Conservation (phyloP, 2,797 vertebrate species). For the Phoebastria nigripes region DNA sequence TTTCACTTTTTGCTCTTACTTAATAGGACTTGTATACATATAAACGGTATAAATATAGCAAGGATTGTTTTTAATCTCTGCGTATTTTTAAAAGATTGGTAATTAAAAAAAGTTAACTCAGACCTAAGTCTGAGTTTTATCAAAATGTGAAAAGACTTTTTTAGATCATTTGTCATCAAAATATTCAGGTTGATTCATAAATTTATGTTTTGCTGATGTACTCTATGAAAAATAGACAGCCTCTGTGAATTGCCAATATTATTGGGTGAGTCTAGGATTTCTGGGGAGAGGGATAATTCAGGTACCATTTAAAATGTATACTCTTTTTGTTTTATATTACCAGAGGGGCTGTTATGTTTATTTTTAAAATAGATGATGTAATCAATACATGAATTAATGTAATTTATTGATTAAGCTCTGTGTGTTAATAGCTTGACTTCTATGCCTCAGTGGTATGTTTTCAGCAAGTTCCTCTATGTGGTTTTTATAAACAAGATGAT, state of each 20-base stretch:
- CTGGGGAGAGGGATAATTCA: not conserved
- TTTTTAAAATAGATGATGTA: not conserved
- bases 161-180: conserved; percentile 5
- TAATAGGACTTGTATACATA: not conserved
- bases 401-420: conserved; percentile 33
- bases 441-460: not conserved
- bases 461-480: not conserved
- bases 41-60: not conserved
- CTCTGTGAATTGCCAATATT: not conserved
- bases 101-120: not conserved
- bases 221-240: not conserved
- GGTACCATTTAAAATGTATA: not conserved
- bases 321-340: not conserved
- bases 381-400: conserved; percentile 36
- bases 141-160: not conserved
- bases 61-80: not conserved
- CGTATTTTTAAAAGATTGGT: not conserved
- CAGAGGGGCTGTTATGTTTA: not conserved
- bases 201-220: not conserved
- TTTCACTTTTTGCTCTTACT: not conserved
- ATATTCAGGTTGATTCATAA: not conserved
- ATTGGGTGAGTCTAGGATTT: not conserved
- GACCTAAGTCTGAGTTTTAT: not conserved
- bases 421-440: not conserved
- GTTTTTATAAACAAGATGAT: not conserved